Evolutionary conservation across 2,113 vertebrate species (phyloP), one percentile per base, ranked within the genome.

Genomic region (Onychostruthus taczanowskii): DNA sequence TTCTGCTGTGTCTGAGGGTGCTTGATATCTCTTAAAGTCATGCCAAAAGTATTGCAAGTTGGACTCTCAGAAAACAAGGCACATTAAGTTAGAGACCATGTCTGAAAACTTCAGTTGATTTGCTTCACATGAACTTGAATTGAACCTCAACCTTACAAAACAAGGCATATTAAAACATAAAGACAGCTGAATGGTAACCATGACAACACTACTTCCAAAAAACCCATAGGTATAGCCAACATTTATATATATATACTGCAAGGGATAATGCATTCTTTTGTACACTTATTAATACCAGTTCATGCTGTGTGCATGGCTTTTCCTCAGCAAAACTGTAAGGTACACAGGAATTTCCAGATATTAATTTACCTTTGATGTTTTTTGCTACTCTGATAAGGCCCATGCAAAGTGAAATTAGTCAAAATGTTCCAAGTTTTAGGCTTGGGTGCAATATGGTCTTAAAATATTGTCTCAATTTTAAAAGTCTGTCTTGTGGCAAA

Each of bases 91-190:
- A 86, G 27, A 90, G 90, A 55, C 72, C 64, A 52, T 16, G 35
- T 78, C 68, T 61, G 61, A 96, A 93, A 95, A 84, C 44, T 78
- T 90, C 44, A 77, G 55, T 77, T 64, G 81, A 78, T 92, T 80
- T 63, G 82, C 64, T 94, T 85, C 66, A 27, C 63, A 10, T 87
- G 94, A 95, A 94, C 72, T 90, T 61, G 91, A 72, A 89, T 59
- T 95, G 77, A 97, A 95, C 96, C 90, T 94, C 70, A 63, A 87
- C 90, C 67, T 93, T 78, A 52, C 63, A 90, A 89, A 67, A 92
- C 77, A 66, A 85, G 41, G 62, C 75, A 86, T 89, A 56, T 86
- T 92, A 50, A 92, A 96, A 85, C 69, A 82, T 59, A 93, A 81
- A 94, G 87, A 74, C 72, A 84, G 81, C 77, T 95, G 69, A 94